Base-by-base conservation (phyloP, 92 coral and sea anemone species). In the Palythoa grandiflora region DNA sequence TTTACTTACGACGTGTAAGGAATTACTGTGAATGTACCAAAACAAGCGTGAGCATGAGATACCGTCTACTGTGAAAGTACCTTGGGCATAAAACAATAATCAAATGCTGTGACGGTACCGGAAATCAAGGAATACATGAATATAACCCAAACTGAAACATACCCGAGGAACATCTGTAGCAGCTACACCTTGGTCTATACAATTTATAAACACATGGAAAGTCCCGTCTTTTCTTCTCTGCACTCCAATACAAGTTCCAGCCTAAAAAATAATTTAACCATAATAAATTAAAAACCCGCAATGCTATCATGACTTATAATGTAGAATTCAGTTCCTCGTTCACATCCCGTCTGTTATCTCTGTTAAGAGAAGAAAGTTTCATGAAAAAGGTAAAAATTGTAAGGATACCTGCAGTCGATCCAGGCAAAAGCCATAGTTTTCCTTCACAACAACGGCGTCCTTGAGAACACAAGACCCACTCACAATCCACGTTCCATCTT, bases 121-220 rank as follows among this genome's bases (percentile, higher is more conserved):
- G 14, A 13, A 59, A 14, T 14, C 50, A 44, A 44, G 50, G 50
- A 44, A n/a, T 59, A 59, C 65, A 16, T 15, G 17, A 38, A 15
- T 5, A 39, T 16, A 36, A 0, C 52, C 20, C 50, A 38, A 20
- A 40, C 15, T 17, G 63, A 75, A 12, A 87, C 94, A 61, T 83
- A 97, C 99, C 90, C 89, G 92, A 13, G 99, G 99, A 44, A 97
- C 79, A 81, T 93, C 96, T 52, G 91, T 83, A 16, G 99, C 98
- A 8, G 96, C 99, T 6, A 95, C 98, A 20, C 99, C 99, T 75
- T 97, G 98, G 63, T 97, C 96, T 57, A 90, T 91, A 50, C 98
- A 94, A 88, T 97, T 96, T 13, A 94, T 80, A 80, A 92, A 97
- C 40, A 95, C 87, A 73, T 97, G 99, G 38, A 97, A 77, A 19